Base-by-base conservation (phyloP, 2,797 vertebrate species). In the Glossophaga mutica region DNA sequence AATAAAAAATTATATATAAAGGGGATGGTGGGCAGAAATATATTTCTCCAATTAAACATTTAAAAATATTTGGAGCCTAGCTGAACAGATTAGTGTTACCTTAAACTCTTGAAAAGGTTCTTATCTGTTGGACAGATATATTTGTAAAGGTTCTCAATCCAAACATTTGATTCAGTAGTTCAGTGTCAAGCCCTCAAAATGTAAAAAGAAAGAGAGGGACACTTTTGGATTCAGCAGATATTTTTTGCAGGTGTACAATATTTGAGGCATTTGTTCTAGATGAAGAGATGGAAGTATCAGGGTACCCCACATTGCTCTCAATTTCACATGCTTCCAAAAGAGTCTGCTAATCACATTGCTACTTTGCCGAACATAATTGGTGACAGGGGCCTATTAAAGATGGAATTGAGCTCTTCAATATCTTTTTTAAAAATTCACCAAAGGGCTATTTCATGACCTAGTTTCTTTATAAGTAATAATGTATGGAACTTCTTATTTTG, bases 381-480 rank as follows among this genome's bases (percentile, higher is more conserved):
- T 0, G 12, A 77, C 19, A 67, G 32, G 34, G 44, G 67, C 62
- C 65, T 91, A 91, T 74, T 81, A 77, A 92, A 90, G 79, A 93
- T 87, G 59, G 57, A 78, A 59, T 14, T 94, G 42, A 67, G 76
- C 44, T 96, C 84, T 95, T 87, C 39, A 94, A 81, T 91, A 62
- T 34, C 6, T 77, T 90, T 94, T 96, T 62, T 0, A 9, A 88
- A 94, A 90, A 71, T 70, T 84, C 70, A 93, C 92, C 86, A 42
- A 97, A 94, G 77, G 87, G 76, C 52, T 81, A 95, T 93, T 95
- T 96, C 55, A 85, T 96, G 92, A 93, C 84, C 76, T 82, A 93
- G 55, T 90, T 96, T 96, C 84, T 94, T 82, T 77, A 92, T 97
- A 96, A 96, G 83, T 79, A 94, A 67, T 95, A 96, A 91, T 0